Base-by-base conservation (phyloP, 1,140 invertebrate genomes). In the Pseudoatta argentina region DNA sequence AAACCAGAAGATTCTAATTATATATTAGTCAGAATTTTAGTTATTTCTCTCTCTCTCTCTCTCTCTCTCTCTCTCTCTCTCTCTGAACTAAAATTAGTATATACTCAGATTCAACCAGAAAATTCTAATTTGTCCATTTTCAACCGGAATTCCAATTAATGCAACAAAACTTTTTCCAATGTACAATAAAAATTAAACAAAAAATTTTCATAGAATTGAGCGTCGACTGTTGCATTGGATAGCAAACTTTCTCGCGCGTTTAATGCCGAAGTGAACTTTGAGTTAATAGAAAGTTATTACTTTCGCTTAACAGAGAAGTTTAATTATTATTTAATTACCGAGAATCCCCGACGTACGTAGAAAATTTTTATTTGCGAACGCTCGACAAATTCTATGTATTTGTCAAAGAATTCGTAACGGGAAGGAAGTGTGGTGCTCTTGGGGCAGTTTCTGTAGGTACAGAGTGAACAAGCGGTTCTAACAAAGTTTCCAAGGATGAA, bases 401-500 rank as follows among this genome's bases (percentile, higher is more conserved):
- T 75, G 55, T 55, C 79, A 57, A 63, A 83, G 44, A 73, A 75
- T 83, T 83, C n/a, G 78, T 39, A 71, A 72, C 71, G 24, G 24
- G 27, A 48, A 61, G 27, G 72, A 83, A 83, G 27, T 21, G 39
- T 21, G 14, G 8, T 1, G 48, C 48, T 83, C 55, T 61, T 57
- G 63, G 64, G 64, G 8, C 55, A 73, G 39, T 34, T 44, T 59
- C 53, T 51, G 39, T 21, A 67, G 39, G 27, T 78, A 14, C 14
- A 57, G 64, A 67, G 53, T 57, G 69, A 86, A 82, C 76, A 48
- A 69, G 83, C 21, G 51, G 61, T 78, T 64, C 34, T 69, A 48
- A 51, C 53, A 39, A 85, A 89, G 72, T 89, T 89, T 89, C 55
- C 59, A 71, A 27, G 48, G 3, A 59, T 18, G 30, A 34, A 72